Percentiles rank a stretch among this genome's conserved stretches.
Conservation (phyloP, 2,113 vertebrate species). For the Melanerpes formicivorus region DNA sequence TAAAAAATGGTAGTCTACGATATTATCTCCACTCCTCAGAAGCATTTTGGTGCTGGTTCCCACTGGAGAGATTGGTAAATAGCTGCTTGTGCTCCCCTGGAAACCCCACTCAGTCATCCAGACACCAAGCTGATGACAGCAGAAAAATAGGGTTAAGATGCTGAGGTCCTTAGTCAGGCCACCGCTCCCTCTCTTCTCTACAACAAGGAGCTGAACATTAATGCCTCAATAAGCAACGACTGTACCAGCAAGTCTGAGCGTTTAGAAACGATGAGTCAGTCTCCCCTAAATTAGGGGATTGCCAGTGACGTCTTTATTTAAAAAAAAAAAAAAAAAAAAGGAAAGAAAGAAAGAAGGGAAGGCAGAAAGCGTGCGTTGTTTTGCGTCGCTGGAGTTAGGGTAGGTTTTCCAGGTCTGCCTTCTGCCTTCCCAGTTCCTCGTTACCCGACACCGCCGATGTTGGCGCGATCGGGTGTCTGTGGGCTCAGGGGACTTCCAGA, state of each 20-base stretch:
- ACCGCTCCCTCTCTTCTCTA: background rate
- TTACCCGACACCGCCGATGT: background rate
- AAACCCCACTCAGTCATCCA: background rate
- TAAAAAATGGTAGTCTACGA: background rate
- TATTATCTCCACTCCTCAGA: fast-evolving
- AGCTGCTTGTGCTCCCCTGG: background rate
- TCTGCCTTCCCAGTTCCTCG: background rate
- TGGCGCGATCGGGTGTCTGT: background rate
- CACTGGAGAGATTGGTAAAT: background rate
- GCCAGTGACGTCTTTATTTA: background rate
- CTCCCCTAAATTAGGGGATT: conserved; percentile 6
- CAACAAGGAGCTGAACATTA: background rate
- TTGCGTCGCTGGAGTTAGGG: background rate
- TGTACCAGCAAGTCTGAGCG: background rate
- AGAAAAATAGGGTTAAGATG: fast-evolving
- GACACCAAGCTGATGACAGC: background rate
- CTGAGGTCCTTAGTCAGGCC: background rate
- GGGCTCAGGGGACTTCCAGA: no score
- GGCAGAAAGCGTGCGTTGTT: background rate
- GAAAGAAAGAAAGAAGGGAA: no score
- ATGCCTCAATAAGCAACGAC: background rate
- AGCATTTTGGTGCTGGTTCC: background rate
- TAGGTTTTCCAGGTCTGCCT: background rate
- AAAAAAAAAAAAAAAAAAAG: background rate
- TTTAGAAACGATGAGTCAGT: background rate